Evolutionary conservation across 2,888 invertebrate species (phyloP).

Genomic region (Apodemia hepburni): DNA sequence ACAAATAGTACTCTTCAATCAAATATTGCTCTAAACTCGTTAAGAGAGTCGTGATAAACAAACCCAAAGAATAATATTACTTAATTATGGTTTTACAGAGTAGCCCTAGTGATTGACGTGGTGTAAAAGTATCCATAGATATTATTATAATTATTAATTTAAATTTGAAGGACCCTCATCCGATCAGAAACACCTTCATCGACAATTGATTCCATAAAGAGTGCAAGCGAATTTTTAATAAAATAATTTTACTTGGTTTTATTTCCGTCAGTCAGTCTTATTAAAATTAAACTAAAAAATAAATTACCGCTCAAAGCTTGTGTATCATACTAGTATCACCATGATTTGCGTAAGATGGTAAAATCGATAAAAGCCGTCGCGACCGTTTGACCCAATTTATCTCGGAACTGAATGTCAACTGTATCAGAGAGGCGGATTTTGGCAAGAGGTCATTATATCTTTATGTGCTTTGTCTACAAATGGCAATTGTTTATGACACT

Average conservation of each 20-base stretch:
- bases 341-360: constrained; percentile 54
- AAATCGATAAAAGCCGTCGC: constrained; percentile 64
- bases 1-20: no score
- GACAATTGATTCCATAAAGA: no score
- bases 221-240: no score
- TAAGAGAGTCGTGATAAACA: no score
- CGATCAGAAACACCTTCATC: no score
- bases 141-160: no score
- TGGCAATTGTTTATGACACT: background rate
- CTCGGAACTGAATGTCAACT: constrained; percentile 36
- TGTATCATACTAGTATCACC: constrained; percentile 24
- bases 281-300: background rate
- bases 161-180: no score
- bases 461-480: background rate
- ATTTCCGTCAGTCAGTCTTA: background rate
- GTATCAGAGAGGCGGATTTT: constrained; percentile 27
- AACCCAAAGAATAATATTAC: no score
- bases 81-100: no score
- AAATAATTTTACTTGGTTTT: background rate
- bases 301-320: constrained; percentile 9
- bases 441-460: constrained; percentile 17
- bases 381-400: constrained; percentile 64
- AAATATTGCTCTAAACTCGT: no score
- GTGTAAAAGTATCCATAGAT: no score
- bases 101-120: no score